Conservation (phyloP, 2,888 invertebrate species). For the Apodemia duryi region DNA sequence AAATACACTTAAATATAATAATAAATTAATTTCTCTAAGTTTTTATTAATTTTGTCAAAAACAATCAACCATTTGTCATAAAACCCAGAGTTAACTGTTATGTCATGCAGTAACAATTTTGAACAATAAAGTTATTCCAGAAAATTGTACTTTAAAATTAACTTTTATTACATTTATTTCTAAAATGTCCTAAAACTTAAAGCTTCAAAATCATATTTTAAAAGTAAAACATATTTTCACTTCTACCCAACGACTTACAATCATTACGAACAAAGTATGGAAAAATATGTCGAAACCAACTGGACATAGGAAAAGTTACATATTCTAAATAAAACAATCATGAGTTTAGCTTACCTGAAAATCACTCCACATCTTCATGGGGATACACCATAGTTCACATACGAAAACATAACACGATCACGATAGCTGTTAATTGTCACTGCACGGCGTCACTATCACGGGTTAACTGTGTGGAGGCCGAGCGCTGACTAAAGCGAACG, state of each 20-base stretch:
- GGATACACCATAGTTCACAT: conserved; percentile 78
- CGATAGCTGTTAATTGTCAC: conserved; percentile 76
- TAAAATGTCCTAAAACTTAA: neutral
- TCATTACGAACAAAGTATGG: neutral
- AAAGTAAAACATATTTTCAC: conserved; percentile 9
- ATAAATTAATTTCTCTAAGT: too few relatives aligned
- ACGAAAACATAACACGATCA: conserved; percentile 77
- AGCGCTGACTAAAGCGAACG: conserved; percentile 63
- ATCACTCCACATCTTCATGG: conserved; percentile 80
- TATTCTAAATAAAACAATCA: conserved; percentile 1
- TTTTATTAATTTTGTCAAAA: too few relatives aligned
- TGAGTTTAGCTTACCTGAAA: conserved; percentile 58
- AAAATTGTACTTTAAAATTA: neutral
- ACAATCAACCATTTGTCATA: too few relatives aligned
- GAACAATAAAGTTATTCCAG: neutral
- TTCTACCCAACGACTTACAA: neutral
- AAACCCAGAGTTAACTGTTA: neutral
- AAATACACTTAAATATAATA: too few relatives aligned
- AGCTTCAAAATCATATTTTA: neutral
- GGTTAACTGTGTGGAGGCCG: conserved; percentile 60
- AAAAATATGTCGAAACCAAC: conserved; percentile 17
- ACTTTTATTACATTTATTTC: neutral
- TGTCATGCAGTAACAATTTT: neutral
- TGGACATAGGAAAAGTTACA: neutral
- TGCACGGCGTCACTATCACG: conserved; percentile 64